Percentiles rank a stretch among this genome's conserved stretches.
These are phyloP conservation scores for Chrysochloris asiatica DNA, from an alignment of 2,113 vertebrate genomes.

Conservation along the genomic window DNA sequence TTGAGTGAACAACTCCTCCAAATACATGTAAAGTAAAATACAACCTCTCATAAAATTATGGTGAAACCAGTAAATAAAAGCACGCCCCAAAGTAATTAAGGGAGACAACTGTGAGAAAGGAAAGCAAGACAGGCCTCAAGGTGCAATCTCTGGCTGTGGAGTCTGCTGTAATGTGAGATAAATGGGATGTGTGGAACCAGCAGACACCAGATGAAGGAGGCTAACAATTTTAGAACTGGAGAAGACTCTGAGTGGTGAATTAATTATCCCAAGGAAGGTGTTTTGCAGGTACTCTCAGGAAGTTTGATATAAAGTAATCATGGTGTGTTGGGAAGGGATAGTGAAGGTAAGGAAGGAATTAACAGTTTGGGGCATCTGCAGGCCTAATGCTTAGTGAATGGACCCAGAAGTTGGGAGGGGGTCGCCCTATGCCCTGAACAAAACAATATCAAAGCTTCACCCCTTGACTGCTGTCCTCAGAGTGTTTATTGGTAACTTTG, in stretches of 20 bases:
- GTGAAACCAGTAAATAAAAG: not conserved
- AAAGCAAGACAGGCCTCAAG: not conserved
- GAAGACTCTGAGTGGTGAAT: not conserved
- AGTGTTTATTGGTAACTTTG: not conserved
- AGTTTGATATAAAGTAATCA: not conserved
- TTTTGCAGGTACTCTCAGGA: not conserved
- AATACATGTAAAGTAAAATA: not conserved
- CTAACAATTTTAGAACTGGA: not conserved
- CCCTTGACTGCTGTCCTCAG: not conserved
- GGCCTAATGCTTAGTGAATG: not conserved
- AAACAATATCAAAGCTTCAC: not conserved
- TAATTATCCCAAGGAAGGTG: not conserved
- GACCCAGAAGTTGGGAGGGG: not conserved
- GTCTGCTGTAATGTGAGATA: not conserved
- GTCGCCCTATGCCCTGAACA: not conserved
- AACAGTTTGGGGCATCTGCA: not conserved
- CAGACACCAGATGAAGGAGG: not conserved
- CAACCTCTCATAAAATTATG: not conserved
- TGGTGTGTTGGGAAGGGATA: not conserved
- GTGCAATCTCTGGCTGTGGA: not conserved
- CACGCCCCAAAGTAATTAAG: not conserved
- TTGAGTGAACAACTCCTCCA: constrained; percentile 27
- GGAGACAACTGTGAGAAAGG: not conserved
- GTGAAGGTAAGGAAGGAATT: not conserved
- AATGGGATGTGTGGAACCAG: not conserved